Evolutionary conservation across 2,888 invertebrate species (phyloP).

Genomic region (Pseudeuparius sepicola): DNA sequence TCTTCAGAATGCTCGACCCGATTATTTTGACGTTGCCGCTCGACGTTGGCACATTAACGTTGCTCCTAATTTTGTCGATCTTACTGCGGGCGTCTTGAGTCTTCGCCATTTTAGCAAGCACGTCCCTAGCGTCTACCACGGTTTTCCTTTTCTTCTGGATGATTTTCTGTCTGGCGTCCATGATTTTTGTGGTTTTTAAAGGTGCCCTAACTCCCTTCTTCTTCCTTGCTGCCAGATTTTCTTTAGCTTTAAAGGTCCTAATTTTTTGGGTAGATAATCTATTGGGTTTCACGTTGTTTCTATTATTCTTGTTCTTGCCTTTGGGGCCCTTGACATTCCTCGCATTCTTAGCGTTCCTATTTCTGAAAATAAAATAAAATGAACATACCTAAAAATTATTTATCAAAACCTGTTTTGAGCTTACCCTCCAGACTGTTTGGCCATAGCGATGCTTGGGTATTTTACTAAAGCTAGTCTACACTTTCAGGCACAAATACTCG

Average conservation of each 20-base stretch:
- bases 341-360: slow-evolving; percentile 5
- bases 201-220: slow-evolving; percentile 5
- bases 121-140: slow-evolving; percentile 71
- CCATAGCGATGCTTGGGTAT: too few species aligned
- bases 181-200: slow-evolving; percentile 35
- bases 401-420: too few species aligned
- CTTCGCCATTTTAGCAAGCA: slow-evolving; percentile 65
- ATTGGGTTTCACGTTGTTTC: too few species aligned
- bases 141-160: slow-evolving; percentile 67
- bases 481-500: too few species aligned
- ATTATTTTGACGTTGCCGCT: slow-evolving; percentile 37
- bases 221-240: slow-evolving; percentile 15
- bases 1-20: slow-evolving; percentile 40
- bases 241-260: too few species aligned
- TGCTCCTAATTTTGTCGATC: slow-evolving; percentile 52
- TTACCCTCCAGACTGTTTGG: too few species aligned
- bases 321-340: slow-evolving; percentile 3
- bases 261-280: too few species aligned
- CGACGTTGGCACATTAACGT: slow-evolving; percentile 30
- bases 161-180: slow-evolving; percentile 70
- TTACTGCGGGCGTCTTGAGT: slow-evolving; percentile 64
- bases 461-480: too few species aligned
- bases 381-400: too few species aligned
- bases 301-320: slow-evolving; percentile 5
- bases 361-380: slow-evolving; percentile 11